Conservation (phyloP, 2,113 vertebrate genomes). For the Lethenteron camtschaticum region DNA sequence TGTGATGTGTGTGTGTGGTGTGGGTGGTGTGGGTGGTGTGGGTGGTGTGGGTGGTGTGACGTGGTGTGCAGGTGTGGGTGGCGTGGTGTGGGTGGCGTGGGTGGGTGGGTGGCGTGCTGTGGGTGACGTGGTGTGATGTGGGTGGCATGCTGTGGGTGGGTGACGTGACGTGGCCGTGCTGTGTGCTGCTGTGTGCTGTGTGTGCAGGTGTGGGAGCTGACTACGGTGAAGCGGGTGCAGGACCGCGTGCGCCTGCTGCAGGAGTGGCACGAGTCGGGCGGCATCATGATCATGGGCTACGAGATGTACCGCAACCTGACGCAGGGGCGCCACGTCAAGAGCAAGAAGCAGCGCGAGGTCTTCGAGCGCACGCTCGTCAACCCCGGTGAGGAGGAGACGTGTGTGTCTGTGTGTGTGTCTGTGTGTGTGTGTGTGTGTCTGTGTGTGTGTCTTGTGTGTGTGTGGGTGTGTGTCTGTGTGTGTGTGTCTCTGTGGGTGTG, state of each 20-base stretch:
- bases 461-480: neutral
- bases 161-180: too few relatives aligned
- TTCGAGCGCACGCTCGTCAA: constrained; percentile 84
- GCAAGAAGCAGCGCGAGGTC: constrained; percentile 84
- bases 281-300: constrained; percentile 86
- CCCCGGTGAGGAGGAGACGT: constrained; percentile 43
- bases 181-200: neutral
- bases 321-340: constrained; percentile 84
- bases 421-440: neutral
- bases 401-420: neutral
- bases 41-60: too few relatives aligned
- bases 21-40: too few relatives aligned
- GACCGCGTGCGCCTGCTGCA: constrained; percentile 63
- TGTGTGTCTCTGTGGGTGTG: too few relatives aligned
- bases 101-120: too few relatives aligned
- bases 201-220: constrained; percentile 57
- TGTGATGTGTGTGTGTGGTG: too few relatives aligned
- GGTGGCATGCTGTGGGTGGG: too few relatives aligned
- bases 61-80: too few relatives aligned
- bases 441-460: too few relatives aligned
- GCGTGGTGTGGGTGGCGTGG: too few relatives aligned
- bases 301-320: constrained; percentile 97
- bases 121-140: too few relatives aligned
- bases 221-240: constrained; percentile 78
- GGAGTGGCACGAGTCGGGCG: constrained; percentile 70